These are phyloP conservation scores for Taeniopygia guttata DNA, from an alignment of 2,797 vertebrate genomes.

Conservation along the genomic window DNA sequence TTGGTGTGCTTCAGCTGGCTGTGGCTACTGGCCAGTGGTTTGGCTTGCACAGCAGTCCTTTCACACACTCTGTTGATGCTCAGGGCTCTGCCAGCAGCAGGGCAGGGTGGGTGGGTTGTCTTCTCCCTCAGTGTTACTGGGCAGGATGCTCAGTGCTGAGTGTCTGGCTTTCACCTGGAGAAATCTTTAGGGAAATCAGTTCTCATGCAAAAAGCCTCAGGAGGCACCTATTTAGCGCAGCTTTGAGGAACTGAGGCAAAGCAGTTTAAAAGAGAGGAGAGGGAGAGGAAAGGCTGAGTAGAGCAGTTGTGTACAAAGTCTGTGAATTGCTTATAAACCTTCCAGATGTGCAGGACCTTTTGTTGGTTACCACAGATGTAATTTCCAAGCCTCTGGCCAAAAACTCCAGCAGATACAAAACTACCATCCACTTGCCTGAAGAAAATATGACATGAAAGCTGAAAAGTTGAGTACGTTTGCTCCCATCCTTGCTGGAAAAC, in stretches of 20 bases:
- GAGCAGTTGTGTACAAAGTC: neutral
- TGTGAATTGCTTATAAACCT: neutral
- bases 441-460: neutral
- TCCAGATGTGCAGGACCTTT: neutral
- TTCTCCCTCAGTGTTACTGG: rapidly evolving
- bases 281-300: neutral
- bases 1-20: neutral
- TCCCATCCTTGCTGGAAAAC: neutral
- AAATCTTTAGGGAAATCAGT: neutral
- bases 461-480: neutral
- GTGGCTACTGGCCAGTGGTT: neutral
- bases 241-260: neutral
- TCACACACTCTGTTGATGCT: neutral
- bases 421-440: neutral
- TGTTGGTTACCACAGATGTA: neutral
- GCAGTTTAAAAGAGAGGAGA: neutral
- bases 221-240: neutral
- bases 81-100: neutral
- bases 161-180: neutral
- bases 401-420: neutral
- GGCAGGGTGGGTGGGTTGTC: neutral
- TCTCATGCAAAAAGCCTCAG: neutral
- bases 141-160: neutral
- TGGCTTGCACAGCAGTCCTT: neutral
- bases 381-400: neutral